Conservation (phyloP, 2,888 invertebrate genomes). For the Drosophila siamana region DNA sequence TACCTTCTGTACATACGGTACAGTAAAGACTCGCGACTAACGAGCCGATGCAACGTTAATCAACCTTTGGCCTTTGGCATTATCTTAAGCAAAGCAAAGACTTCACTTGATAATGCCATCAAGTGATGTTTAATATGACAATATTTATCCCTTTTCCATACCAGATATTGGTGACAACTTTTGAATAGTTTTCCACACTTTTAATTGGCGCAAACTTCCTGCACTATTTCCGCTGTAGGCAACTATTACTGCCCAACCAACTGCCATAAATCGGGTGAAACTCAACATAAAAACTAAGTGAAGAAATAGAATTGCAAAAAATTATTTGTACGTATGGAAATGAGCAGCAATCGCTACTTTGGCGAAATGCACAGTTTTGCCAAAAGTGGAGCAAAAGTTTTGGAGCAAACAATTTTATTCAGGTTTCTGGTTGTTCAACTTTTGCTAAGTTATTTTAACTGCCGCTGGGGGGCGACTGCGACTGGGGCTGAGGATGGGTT, state of each 20-base stretch:
- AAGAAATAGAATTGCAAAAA: too few species aligned
- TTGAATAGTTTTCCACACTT: too few species aligned
- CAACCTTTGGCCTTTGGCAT: neutral
- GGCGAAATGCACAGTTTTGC: neutral
- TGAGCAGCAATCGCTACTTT: neutral
- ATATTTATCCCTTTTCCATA: too few species aligned
- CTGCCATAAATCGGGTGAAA: neutral
- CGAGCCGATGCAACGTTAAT: neutral
- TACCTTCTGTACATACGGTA: conserved; percentile 1
- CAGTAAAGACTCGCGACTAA: neutral
- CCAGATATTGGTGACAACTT: too few species aligned
- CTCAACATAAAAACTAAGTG: neutral
- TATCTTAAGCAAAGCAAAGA: too few species aligned
- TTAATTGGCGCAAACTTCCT: too few species aligned
- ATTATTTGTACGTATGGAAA: too few species aligned
- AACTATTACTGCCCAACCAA: conserved; percentile 3
- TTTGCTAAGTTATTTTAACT: conserved; percentile 22
- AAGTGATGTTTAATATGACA: too few species aligned
- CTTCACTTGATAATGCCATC: too few species aligned
- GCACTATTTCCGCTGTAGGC: neutral
- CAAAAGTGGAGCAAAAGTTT: conserved; percentile 10
- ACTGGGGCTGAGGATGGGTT: neutral
- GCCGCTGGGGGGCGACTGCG: conserved; percentile 12
- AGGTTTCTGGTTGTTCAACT: conserved; percentile 23
- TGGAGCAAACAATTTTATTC: conserved; percentile 10